Evolutionary conservation across 2,888 invertebrate species (phyloP).

Genomic region (Caenorhabditis plicata): DNA sequence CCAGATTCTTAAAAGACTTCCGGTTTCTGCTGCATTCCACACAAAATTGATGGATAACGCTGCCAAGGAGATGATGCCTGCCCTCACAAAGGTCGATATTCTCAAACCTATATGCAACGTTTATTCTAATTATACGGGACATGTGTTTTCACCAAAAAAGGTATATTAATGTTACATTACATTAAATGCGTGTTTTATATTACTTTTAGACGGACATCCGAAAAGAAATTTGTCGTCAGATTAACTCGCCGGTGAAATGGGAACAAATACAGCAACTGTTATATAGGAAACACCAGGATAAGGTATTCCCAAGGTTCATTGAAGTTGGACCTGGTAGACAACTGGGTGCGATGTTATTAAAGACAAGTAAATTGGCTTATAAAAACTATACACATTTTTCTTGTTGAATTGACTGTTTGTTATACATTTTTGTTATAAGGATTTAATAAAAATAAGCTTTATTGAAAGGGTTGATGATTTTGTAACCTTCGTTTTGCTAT

Average conservation of each 20-base stretch:
- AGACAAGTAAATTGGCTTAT: slow-evolving; percentile 61
- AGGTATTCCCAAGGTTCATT: slow-evolving; percentile 57
- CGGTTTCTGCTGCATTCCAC: slow-evolving; percentile 61
- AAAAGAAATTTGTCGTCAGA: slow-evolving; percentile 48
- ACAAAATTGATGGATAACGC: slow-evolving; percentile 58
- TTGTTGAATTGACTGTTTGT: slow-evolving; percentile 24
- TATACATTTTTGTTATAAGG: not conserved
- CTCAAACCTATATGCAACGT: slow-evolving; percentile 49
- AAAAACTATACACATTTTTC: slow-evolving; percentile 42
- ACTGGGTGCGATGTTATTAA: slow-evolving; percentile 56
- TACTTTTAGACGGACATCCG: slow-evolving; percentile 43
- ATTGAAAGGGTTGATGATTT: slow-evolving; percentile 3
- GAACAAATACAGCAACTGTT: slow-evolving; percentile 63
- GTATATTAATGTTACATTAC: slow-evolving; percentile 5
- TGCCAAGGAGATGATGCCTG: slow-evolving; percentile 26
- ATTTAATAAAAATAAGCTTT: not conserved
- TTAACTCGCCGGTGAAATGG: slow-evolving; percentile 61
- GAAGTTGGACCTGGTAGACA: slow-evolving; percentile 64
- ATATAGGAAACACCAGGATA: slow-evolving; percentile 57
- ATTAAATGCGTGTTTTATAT: not conserved
- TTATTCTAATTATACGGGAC: slow-evolving; percentile 62
- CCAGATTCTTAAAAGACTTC: slow-evolving; percentile 56
- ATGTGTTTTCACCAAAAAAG: slow-evolving; percentile 46
- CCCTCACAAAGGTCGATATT: slow-evolving; percentile 36
- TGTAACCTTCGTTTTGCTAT: not conserved